Evolutionary conservation across 2,113 vertebrate species (phyloP).

Genomic region (Gallinago undulata): DNA sequence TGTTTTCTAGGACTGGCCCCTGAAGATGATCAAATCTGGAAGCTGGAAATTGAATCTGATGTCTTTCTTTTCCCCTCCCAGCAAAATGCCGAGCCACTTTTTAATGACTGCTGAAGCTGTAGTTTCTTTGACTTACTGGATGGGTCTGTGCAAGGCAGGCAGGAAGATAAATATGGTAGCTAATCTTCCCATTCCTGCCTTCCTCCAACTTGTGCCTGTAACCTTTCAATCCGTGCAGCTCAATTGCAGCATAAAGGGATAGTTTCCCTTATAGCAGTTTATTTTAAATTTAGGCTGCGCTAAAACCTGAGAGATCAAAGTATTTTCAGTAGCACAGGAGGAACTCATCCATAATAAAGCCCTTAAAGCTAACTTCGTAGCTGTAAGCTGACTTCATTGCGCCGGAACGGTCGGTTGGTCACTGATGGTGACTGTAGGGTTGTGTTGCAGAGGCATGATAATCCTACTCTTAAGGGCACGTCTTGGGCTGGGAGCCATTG

Average conservation of each 20-base stretch:
- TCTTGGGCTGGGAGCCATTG: background rate
- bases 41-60: background rate
- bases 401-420: rapidly evolving
- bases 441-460: background rate
- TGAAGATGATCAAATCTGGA: background rate
- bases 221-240: background rate
- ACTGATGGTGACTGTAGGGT: background rate
- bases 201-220: background rate
- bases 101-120: background rate
- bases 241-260: background rate
- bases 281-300: background rate
- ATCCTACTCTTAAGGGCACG: background rate
- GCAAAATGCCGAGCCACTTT: background rate
- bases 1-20: background rate
- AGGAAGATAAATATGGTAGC: background rate
- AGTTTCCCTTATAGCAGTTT: background rate
- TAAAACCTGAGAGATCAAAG: background rate
- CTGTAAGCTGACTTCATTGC: background rate
- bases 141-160: background rate
- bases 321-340: background rate
- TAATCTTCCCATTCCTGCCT: background rate
- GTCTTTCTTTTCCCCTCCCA: background rate
- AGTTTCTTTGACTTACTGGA: background rate
- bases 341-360: background rate
- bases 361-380: background rate